Evolutionary conservation across 2,113 vertebrate species (phyloP).

Genomic region (Hypomesus transpacificus): DNA sequence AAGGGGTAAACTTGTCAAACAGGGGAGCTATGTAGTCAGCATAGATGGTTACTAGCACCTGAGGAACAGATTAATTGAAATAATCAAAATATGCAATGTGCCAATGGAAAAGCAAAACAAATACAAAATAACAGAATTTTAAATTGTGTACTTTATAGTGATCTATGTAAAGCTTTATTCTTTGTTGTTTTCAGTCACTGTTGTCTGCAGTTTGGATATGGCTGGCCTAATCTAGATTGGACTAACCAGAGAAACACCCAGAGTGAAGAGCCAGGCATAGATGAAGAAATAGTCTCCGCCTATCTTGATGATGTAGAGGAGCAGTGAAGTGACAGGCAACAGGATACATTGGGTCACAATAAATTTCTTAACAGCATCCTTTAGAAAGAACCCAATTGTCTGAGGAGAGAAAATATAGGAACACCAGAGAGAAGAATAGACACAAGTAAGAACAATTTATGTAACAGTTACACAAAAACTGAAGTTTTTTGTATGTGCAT

Average conservation of each 20-base stretch:
- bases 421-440: neutral
- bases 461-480: neutral
- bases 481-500: too few relatives aligned
- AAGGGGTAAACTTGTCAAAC: constrained; percentile 95
- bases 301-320: constrained; percentile 98
- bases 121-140: too few relatives aligned
- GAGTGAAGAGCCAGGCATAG: constrained; percentile 96
- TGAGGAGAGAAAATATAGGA: constrained; percentile 46
- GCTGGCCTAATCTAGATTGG: neutral
- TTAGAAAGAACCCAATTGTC: constrained; percentile 94
- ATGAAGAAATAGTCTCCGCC: constrained; percentile 99
- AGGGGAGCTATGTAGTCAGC: constrained; percentile 97
- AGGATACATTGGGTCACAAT: constrained; percentile 95
- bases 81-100: neutral
- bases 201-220: neutral
- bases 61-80: constrained; percentile 11
- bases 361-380: constrained; percentile 96
- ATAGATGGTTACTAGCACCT: constrained; percentile 99
- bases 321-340: constrained; percentile 90
- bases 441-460: neutral
- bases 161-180: too few relatives aligned
- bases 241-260: constrained; percentile 94
- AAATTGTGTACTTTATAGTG: too few relatives aligned
- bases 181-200: too few relatives aligned
- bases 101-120: too few relatives aligned